Percentiles rank a stretch among this genome's conserved stretches.
Evolutionary conservation across 2,113 vertebrate genomes (phyloP).

Genomic region (Physeter macrocephalus): DNA sequence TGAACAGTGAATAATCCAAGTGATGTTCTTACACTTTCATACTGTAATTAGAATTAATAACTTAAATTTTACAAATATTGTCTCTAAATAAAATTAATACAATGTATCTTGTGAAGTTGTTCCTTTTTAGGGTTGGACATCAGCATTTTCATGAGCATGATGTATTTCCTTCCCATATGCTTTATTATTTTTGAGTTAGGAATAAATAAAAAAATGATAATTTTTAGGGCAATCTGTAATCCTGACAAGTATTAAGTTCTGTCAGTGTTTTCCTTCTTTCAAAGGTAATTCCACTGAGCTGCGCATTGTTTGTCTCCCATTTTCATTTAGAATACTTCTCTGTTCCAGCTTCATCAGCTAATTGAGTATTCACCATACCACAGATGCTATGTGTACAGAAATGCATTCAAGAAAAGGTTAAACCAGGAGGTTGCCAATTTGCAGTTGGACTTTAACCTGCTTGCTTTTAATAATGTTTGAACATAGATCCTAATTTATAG

Average conservation of each 20-base stretch:
- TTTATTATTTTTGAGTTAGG: constrained; percentile 3
- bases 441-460: not conserved
- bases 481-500: not conserved
- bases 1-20: not conserved
- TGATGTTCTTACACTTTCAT: not conserved
- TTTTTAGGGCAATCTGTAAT: not conserved
- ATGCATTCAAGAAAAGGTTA: not conserved
- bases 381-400: not conserved
- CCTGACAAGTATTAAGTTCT: not conserved
- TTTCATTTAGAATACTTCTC: not conserved
- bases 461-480: constrained; percentile 13
- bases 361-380: not conserved
- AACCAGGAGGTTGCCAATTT: constrained; percentile 7
- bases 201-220: not conserved
- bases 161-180: not conserved
- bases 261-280: not conserved
- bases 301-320: not conserved
- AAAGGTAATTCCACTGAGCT: not conserved
- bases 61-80: not conserved
- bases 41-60: constrained; percentile 6
- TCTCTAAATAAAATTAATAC: not conserved
- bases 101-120: not conserved
- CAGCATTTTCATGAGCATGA: not conserved
- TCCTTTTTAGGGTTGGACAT: not conserved
- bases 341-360: not conserved